Evolutionary conservation across 1,140 invertebrate genomes (phyloP).

Genomic region (Drosophila malerkotliana): DNA sequence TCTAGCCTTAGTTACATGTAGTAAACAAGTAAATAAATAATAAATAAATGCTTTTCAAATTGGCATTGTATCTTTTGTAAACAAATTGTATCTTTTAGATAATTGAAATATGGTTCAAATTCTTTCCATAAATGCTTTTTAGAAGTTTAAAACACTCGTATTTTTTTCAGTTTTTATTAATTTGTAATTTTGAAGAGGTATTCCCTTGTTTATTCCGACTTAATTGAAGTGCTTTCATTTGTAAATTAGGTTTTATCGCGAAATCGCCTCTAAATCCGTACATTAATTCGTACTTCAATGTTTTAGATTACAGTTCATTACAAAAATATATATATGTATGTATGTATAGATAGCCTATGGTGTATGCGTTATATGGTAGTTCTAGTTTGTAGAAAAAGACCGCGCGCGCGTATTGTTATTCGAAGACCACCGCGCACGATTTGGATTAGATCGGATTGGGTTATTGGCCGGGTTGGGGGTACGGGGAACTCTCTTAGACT

Average conservation of each 20-base stretch:
- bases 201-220: conserved; percentile 42
- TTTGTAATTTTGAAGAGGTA: conserved; percentile 54
- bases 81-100: too few relatives aligned
- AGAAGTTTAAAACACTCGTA: neutral
- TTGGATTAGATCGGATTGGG: conserved; percentile 23
- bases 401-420: conserved; percentile 65
- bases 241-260: conserved; percentile 28
- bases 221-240: conserved; percentile 42
- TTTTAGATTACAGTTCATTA: conserved; percentile 75
- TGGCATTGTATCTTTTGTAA: neutral
- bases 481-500: conserved; percentile 17
- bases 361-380: conserved; percentile 44
- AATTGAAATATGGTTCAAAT: too few relatives aligned
- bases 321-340: conserved; percentile 62
- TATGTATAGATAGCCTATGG: conserved; percentile 65
- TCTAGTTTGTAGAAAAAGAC: conserved; percentile 54
- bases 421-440: conserved; percentile 43
- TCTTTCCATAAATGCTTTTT: too few relatives aligned
- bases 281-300: conserved; percentile 71
- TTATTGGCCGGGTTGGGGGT: neutral
- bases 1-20: conserved; percentile 42
- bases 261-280: conserved; percentile 54
- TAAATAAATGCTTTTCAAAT: conserved; percentile 13
- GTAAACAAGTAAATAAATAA: conserved; percentile 11
- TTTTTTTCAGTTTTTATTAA: conserved; percentile 23